These are phyloP conservation scores for Scaptomyza flava DNA, from an alignment of 2,888 invertebrate species.

Conservation along the genomic window DNA sequence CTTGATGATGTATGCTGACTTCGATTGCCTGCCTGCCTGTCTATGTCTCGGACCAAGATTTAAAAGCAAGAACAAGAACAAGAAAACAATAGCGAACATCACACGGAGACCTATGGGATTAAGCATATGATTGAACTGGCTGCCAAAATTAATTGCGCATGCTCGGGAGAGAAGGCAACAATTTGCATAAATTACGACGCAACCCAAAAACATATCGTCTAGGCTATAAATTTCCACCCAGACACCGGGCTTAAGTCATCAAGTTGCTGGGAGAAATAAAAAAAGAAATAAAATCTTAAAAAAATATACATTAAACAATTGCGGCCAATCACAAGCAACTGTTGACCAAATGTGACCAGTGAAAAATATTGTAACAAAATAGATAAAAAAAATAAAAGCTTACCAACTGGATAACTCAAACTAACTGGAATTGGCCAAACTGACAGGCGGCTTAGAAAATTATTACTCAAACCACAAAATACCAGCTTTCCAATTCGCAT, in stretches of 20 bases:
- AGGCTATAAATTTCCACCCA: constrained; percentile 71
- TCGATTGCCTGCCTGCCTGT: constrained; percentile 25
- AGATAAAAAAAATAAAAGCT: constrained; percentile 8
- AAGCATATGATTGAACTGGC: constrained; percentile 70
- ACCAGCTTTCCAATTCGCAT: constrained; percentile 51
- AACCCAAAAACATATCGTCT: constrained; percentile 55
- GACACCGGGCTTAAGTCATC: constrained; percentile 70
- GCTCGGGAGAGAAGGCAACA: constrained; percentile 54
- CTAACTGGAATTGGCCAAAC: constrained; percentile 31
- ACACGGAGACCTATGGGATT: constrained; percentile 50
- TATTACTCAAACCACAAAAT: constrained; percentile 55
- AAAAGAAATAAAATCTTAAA: constrained; percentile 22
- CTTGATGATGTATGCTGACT: constrained; percentile 41
- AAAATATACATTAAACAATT: constrained; percentile 22
- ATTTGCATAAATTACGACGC: constrained; percentile 71
- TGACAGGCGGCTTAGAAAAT: constrained; percentile 50
- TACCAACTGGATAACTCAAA: constrained; percentile 17
- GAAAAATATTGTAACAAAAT: constrained; percentile 18
- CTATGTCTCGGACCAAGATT: constrained; percentile 8
- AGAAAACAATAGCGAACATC: constrained; percentile 33
- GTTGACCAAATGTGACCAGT: constrained; percentile 59
- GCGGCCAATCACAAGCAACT: constrained; percentile 12
- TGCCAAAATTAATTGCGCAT: constrained; percentile 66
- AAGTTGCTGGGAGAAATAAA: constrained; percentile 21
- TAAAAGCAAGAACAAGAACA: constrained; percentile 6